Evolutionary conservation across 2,113 vertebrate species (phyloP).

Genomic region (Mixornis gularis): DNA sequence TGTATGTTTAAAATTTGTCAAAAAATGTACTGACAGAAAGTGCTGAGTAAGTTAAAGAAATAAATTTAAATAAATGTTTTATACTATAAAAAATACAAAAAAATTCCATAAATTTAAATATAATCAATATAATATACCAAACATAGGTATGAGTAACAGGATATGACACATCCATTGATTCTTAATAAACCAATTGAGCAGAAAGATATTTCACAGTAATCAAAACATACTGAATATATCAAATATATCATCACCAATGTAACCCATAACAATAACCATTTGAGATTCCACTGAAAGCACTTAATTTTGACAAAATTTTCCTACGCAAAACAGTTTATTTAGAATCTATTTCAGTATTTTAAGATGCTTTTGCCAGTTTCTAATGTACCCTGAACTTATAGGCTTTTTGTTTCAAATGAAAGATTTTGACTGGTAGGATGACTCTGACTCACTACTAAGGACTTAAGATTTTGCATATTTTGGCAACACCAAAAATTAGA

Average conservation of each 20-base stretch:
- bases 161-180: background rate
- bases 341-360: background rate
- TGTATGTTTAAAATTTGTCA: background rate
- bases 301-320: background rate
- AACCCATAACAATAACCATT: background rate
- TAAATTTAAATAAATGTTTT: background rate
- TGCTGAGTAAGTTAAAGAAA: background rate
- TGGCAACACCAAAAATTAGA: conserved; percentile 19
- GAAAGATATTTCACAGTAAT: background rate
- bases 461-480: background rate
- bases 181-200: background rate
- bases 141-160: background rate
- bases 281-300: background rate
- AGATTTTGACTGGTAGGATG: background rate
- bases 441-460: background rate
- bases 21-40: background rate
- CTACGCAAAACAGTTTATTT: background rate
- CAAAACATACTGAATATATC: background rate
- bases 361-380: background rate
- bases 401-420: background rate
- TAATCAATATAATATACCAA: background rate
- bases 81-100: background rate
- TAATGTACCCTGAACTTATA: background rate
- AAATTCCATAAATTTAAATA: background rate
- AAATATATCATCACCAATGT: background rate